Evolutionary conservation across 2,113 vertebrate species (phyloP).

Genomic region (Conger conger): DNA sequence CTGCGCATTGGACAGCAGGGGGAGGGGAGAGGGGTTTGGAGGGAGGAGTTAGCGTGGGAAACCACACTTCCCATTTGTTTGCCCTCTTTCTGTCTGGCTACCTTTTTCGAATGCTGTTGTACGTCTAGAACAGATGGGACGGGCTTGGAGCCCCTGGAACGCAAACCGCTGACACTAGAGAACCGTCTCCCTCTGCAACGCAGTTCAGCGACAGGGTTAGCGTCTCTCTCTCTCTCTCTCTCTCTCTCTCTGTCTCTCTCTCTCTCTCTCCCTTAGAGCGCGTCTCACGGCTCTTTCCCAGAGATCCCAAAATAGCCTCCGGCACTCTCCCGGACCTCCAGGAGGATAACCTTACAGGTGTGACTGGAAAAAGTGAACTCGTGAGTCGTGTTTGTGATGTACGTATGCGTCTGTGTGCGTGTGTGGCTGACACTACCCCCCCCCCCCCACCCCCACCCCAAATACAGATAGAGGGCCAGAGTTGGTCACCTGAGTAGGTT

Average conservation of each 20-base stretch:
- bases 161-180: not conserved
- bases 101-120: not conserved
- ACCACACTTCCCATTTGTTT: not conserved
- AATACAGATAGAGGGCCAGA: not conserved
- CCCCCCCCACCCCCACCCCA: not conserved
- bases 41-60: not conserved
- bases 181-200: not conserved
- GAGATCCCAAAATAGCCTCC: slow-evolving; percentile 26
- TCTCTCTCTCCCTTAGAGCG: not conserved
- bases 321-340: not conserved
- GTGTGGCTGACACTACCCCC: not conserved
- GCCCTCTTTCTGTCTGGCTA: not conserved
- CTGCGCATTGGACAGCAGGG: not conserved
- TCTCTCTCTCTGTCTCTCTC: not conserved
- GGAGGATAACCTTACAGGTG: slow-evolving; percentile 27
- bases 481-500: not conserved
- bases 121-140: not conserved
- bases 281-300: slow-evolving; percentile 15
- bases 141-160: not conserved
- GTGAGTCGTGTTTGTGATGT: not conserved
- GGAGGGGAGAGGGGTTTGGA: not conserved
- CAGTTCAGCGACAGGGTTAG: not conserved
- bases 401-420: not conserved
- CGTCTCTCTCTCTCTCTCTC: not conserved
- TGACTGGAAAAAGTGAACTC: slow-evolving; percentile 11